phyloP scores from a whole-genome alignment of 2,888 invertebrate species.

The Sympetrum striolatum region DNA sequence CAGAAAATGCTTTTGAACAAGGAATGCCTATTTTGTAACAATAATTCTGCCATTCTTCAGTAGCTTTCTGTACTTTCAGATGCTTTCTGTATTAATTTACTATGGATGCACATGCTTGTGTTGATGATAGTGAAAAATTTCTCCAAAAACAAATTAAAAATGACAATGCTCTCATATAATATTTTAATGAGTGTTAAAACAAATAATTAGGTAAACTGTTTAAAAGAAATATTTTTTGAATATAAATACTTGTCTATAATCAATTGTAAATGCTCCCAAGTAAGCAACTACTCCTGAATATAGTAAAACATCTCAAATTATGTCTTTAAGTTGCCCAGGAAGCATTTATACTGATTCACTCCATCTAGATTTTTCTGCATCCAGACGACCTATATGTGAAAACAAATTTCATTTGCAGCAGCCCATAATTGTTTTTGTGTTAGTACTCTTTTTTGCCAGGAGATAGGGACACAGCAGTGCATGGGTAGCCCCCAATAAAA shows the following conservation, averaged over 20 bases:
- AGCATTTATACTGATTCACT: constrained; percentile 78
- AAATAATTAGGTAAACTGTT: too few species aligned
- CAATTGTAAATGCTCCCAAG: constrained; percentile 84
- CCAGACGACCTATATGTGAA: constrained; percentile 71
- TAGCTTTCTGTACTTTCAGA: constrained; percentile 61
- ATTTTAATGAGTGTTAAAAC: background rate
- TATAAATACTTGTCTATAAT: constrained; percentile 63
- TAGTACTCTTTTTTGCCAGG: too few species aligned
- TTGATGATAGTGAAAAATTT: background rate
- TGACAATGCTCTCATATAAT: background rate
- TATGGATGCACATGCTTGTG: too few species aligned
- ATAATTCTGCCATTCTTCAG: constrained; percentile 68
- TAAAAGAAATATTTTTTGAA: too few species aligned
- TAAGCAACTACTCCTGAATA: constrained; percentile 92
- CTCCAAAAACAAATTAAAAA: background rate
- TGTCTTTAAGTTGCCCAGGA: constrained; percentile 76
- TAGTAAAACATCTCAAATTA: constrained; percentile 90
- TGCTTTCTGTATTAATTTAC: too few species aligned
- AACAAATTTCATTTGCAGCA: too few species aligned
- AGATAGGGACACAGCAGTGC: too few species aligned
- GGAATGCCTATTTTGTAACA: constrained; percentile 69
- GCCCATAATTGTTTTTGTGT: too few species aligned
- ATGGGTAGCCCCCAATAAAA: too few species aligned
- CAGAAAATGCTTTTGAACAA: constrained; percentile 76
- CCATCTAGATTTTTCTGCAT: constrained; percentile 92